Percentiles rank a stretch among this genome's conserved stretches.
phyloP scores from a whole-genome alignment of 2,797 vertebrate species.

The Nannoperca australis region DNA sequence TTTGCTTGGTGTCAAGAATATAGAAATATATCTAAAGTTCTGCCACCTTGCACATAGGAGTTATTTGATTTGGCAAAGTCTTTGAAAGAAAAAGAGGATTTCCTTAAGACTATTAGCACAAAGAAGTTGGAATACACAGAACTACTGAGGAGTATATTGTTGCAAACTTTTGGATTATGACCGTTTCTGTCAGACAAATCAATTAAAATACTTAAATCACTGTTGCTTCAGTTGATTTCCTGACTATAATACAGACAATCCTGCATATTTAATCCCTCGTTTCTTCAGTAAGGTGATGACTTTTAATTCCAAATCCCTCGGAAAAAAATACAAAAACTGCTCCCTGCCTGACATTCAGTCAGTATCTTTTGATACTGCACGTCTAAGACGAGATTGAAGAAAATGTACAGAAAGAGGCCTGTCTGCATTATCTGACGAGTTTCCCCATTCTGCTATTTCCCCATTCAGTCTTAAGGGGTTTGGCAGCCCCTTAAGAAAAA shows the following conservation, averaged over 20 bases:
- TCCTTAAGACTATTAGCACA: conserved; percentile 33
- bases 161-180: conserved; percentile 30
- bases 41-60: conserved; percentile 22
- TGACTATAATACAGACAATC: conserved; percentile 9
- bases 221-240: conserved; percentile 21
- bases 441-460: conserved; percentile 18
- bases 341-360: conserved; percentile 24
- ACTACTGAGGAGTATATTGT: neutral
- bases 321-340: conserved; percentile 17
- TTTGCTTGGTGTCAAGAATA: conserved; percentile 27
- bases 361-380: conserved; percentile 17
- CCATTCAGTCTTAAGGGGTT: conserved; percentile 19
- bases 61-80: conserved; percentile 36
- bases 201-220: conserved; percentile 27
- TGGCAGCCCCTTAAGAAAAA: conserved; percentile 11
- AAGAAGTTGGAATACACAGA: neutral
- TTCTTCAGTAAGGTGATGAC: conserved; percentile 36
- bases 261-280: conserved; percentile 25
- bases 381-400: conserved; percentile 25
- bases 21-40: conserved; percentile 41
- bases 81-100: conserved; percentile 45
- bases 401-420: conserved; percentile 25
- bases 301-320: conserved; percentile 35
- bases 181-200: conserved; percentile 14
- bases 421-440: conserved; percentile 51